Base-by-base conservation (phyloP, 2,797 vertebrate genomes). In the Channa striata region DNA sequence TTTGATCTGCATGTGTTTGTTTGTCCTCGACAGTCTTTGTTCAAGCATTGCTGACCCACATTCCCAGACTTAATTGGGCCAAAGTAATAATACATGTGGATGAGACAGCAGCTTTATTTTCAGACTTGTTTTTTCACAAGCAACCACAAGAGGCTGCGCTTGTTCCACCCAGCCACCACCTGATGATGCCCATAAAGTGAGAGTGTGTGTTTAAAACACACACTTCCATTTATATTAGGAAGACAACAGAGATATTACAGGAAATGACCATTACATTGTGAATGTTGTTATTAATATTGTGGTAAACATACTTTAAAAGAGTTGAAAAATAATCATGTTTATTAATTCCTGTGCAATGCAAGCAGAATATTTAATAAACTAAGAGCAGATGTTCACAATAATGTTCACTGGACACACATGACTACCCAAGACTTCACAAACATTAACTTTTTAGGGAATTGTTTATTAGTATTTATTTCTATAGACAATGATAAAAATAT, bases 21-120 rank as follows among this genome's bases (percentile, higher is more conserved):
- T 30, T 30, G 25, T 30, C 25, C 25, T 30, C 25, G 2, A 30
- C 39, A 68, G 37, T 2, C 44, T 76, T 73, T 75, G 49, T 80
- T 85, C 46, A 70, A 73, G 74, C 68, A 58, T 20, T 46, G 64
- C 50, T 90, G 84, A 81, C 87, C 87, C 59, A 83, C 76, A 89
- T 90, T 51, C 54, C 62, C 30, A 51, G 68, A 68, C 63, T 64
- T 66, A 51, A 76, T 52, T 65, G 51, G 72, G 74, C 20, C 46
- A 52, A 51, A 44, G 43, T n/a, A n/a, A n/a, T n/a, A 64, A 74
- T n/a, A 19, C 48, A 78, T 56, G 66, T 23, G 59, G 72, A 79
- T 84, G 84, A 89, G 80, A 69, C 75, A 68, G 82, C 66, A 87
- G 75, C 81, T 80, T 84, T 83, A 85, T 81, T 88, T 85, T 78